phyloP scores from a whole-genome alignment of 1,140 invertebrate genomes.

The Pogonognathellus flavescens region DNA sequence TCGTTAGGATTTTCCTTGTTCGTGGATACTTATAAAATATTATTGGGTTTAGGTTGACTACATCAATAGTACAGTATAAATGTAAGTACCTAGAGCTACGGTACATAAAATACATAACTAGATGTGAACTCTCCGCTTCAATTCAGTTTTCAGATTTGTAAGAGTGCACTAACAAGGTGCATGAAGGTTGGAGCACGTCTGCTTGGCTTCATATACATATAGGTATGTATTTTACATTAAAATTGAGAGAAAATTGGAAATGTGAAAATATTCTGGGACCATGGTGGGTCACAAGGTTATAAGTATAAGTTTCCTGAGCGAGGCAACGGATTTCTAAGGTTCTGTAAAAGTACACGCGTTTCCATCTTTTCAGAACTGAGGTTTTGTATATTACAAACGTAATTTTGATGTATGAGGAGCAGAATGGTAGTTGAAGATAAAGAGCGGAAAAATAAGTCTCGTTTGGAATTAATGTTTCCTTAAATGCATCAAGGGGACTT shows the following conservation, averaged over 20 bases:
- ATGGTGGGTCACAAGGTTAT: background rate
- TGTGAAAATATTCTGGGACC: background rate
- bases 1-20: slow-evolving; percentile 6
- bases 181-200: slow-evolving; percentile 22
- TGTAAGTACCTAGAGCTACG: background rate
- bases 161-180: slow-evolving; percentile 18
- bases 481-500: slow-evolving; percentile 16
- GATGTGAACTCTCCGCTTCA: background rate
- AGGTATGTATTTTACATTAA: background rate
- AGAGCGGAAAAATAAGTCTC: slow-evolving; percentile 38
- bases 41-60: too few relatives aligned
- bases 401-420: background rate
- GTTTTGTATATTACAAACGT: background rate
- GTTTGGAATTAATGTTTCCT: slow-evolving; percentile 49
- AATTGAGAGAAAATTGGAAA: slow-evolving; percentile 34
- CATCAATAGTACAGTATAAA: background rate
- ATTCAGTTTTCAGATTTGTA: slow-evolving; percentile 5
- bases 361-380: background rate
- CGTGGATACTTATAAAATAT: background rate
- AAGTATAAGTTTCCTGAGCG: background rate
- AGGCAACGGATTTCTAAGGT: background rate
- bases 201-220: too few relatives aligned
- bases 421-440: background rate
- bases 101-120: background rate
- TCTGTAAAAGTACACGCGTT: background rate